Base-by-base conservation (phyloP, 2,888 invertebrate genomes). In the Caenorhabditis japonica region DNA sequence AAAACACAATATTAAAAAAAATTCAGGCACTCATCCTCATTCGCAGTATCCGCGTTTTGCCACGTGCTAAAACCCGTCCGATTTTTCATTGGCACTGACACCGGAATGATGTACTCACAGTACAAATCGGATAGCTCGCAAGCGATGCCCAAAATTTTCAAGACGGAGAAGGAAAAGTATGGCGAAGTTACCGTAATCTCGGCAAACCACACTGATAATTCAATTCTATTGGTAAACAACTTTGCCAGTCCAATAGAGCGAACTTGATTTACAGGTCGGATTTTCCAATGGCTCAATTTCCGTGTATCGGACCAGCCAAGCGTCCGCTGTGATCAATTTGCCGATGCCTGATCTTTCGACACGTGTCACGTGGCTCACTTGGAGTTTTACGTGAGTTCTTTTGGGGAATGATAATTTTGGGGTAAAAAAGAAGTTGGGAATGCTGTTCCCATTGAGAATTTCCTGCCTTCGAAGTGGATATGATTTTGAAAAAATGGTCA, bases 51-150 rank as follows among this genome's bases (percentile, higher is more conserved):
- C 8, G 59, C 66, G 13, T 66, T 73, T 15, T 60, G 60, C 30
- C 53, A 51, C 21, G 38, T 55, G 19, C 34, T 44, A 7, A 69
- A 51, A 15, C 69, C 75, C 0, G 17, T 64, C 13, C 19, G 69
- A 33, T 69, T 75, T 19, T 64, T 75, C 41, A 38, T 75, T 17
- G 75, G 75, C 21, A 69, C 69, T 10, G 75, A 75, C 17, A 75
- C 64, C 5, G 69, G 69, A 59, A 52, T 68, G 43, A 30, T 75
- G 36, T 75, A 69, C 19, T 64, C 62, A 10, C 33, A 62, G 51
- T 60, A 66, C 27, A 62, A 68, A 47, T 53, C 59, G 17, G 75
- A 64, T 15, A 60, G 59, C 19, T 69, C 75, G 34, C 59, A 69
- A 36, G 58, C 59, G 1, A 70, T 62, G 17, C 75, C 75, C 4